A percentile compares a stretch with the other conserved stretches of the same genome.
phyloP scores from a whole-genome alignment of 2,888 invertebrate species.

The Conomelus anceps region DNA sequence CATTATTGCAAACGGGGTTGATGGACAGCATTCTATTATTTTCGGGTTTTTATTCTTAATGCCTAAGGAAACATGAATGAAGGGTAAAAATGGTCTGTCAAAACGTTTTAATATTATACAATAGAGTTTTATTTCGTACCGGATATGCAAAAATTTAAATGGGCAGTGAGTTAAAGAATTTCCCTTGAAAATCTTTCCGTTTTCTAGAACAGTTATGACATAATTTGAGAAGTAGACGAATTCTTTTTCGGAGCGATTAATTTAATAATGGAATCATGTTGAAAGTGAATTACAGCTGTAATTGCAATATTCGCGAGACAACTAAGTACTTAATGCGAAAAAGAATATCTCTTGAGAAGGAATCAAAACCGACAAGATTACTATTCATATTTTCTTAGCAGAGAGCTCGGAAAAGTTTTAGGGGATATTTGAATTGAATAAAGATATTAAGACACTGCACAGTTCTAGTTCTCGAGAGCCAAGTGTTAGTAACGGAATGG shows the following conservation, averaged over 20 bases:
- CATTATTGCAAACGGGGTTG: no score
- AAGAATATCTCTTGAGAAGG: neutral
- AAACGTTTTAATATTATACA: no score
- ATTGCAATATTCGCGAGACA: neutral
- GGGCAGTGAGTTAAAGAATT: neutral
- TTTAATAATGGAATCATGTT: neutral
- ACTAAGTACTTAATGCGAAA: neutral
- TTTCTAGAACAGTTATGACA: neutral
- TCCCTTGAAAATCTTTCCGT: neutral
- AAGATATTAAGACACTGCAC: neutral
- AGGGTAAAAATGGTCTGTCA: no score
- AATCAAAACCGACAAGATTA: neutral
- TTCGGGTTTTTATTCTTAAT: no score
- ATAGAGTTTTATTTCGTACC: no score
- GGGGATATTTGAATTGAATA: neutral
- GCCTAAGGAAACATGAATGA: no score
- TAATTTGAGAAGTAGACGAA: neutral
- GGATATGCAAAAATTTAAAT: neutral
- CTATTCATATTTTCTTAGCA: neutral
- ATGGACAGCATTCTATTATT: no score
- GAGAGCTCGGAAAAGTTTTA: neutral
- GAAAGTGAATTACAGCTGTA: neutral
- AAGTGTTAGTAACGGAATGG: neutral
- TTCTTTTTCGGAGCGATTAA: neutral
- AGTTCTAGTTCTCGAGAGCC: neutral